Evolutionary conservation across 64 coral and sea anemone genomes (phyloP), one percentile per base, ranked within the genome.

Genomic region (Platygyra sinensis): DNA sequence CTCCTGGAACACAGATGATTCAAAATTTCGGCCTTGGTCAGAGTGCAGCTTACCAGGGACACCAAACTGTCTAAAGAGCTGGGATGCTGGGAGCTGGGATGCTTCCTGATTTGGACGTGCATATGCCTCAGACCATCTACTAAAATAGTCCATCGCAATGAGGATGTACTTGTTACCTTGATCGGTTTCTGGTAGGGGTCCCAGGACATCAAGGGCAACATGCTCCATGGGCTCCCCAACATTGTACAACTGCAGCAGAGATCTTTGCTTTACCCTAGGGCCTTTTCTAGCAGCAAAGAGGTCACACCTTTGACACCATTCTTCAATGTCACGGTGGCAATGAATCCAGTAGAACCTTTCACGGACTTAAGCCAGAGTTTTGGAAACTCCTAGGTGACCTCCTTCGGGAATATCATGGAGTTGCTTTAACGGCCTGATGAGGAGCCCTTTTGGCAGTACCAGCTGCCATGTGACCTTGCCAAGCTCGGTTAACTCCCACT

Each of bases 31-130:
- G 4, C 74, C 74, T 62, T 79, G 74, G 60, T 89, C 86, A 11
- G 80, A 94, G n/a, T 89, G 92, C 29, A 94, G 55, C 73, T 86
- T 30, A 50, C 54, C 54, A 16, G 92, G 87, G 20, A 89, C 80
- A 31, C 92, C 79, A 86, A 72, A 94, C 27, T 80, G 30, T 55
- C 32, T 50, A 29, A 89, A 65, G 46, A 89, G 86, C 31, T 89
- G 55, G 9, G 60, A 28, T 71, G 86, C 74, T 20, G 87, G 52
- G 39, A 19, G 89, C 80, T 42, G 84, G 79, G 31, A 67, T 10
- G 71, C 92, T 86, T 84, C 72, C 76, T 89, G 51, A 62, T 89
- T 73, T 75, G 92, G 87, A 30, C 89, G 82, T 52, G 57, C 38
- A 52, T 85, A 89, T 11, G 24, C 72, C 39, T 94, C 25, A 5